These are phyloP conservation scores for Pygmarrhopalites habei DNA, from an alignment of 1,140 invertebrate species.

Conservation along the genomic window DNA sequence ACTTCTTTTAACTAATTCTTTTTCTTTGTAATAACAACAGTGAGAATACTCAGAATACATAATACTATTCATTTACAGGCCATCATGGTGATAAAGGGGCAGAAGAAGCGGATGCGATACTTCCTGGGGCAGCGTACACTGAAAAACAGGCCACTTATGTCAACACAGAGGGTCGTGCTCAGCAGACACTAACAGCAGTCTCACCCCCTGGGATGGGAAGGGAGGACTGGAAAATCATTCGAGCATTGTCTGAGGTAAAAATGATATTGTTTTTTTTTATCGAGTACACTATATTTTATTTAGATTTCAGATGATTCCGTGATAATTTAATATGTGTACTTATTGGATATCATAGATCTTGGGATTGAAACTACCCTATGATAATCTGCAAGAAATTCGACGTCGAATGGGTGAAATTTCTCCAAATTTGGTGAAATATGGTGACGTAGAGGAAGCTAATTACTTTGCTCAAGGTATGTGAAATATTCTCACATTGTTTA, in stretches of 20 bases:
- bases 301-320: too few relatives aligned
- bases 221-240: conserved; percentile 97
- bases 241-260: conserved; percentile 70
- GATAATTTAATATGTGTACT: too few relatives aligned
- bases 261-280: conserved; percentile 3
- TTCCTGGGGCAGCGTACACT: conserved; percentile 96
- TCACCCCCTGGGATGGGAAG: conserved; percentile 86
- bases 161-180: conserved; percentile 95
- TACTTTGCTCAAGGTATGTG: conserved; percentile 74
- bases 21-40: too few relatives aligned
- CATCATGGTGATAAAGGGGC: conserved; percentile 95
- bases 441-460: conserved; percentile 72
- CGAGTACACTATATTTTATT: conserved; percentile 9
- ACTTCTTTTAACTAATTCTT: too few relatives aligned
- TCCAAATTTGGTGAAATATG: conserved; percentile 79
- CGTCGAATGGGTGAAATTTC: conserved; percentile 72
- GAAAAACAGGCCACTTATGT: conserved; percentile 96
- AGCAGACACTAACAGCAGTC: conserved; percentile 84
- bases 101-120: conserved; percentile 80
- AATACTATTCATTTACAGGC: conserved; percentile 50
- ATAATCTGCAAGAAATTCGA: conserved; percentile 76
- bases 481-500: too few relatives aligned
- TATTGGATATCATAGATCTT: conserved; percentile 59
- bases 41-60: too few relatives aligned
- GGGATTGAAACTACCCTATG: conserved; percentile 78